phyloP scores from a whole-genome alignment of 2,113 vertebrate genomes.

The Pleuronectes platessa region DNA sequence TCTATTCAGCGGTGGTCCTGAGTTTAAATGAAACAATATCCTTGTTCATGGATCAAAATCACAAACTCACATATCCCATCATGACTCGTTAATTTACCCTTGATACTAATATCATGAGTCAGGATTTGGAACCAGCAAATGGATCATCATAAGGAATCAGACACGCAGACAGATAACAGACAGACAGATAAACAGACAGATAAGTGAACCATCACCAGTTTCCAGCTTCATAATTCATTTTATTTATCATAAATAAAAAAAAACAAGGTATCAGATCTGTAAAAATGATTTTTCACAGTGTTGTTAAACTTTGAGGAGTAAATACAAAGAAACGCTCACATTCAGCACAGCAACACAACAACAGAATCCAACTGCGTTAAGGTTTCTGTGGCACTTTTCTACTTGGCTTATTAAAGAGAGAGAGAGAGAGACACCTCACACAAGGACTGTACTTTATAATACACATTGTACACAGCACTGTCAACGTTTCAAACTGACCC shows the following conservation, averaged over 20 bases:
- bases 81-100: too few species aligned
- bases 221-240: slow-evolving; percentile 48
- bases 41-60: too few species aligned
- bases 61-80: too few species aligned
- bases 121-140: too few species aligned
- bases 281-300: slow-evolving; percentile 84
- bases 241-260: slow-evolving; percentile 75
- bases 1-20: too few species aligned
- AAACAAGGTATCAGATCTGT: slow-evolving; percentile 63
- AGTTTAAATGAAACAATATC: too few species aligned
- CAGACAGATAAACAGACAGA: slow-evolving; percentile 3
- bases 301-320: slow-evolving; percentile 75
- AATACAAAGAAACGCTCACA: slow-evolving; percentile 75
- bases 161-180: slow-evolving; percentile 1
- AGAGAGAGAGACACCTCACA: slow-evolving; percentile 55
- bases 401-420: slow-evolving; percentile 67
- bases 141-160: too few species aligned
- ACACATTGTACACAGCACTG: slow-evolving; percentile 75
- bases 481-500: slow-evolving; percentile 42
- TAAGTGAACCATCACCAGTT: background rate
- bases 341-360: slow-evolving; percentile 76
- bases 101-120: too few species aligned
- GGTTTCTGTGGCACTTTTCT: slow-evolving; percentile 79
- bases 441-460: slow-evolving; percentile 72
- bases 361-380: slow-evolving; percentile 68